phyloP scores from a whole-genome alignment of 2,797 vertebrate genomes.

The Leuciscus waleckii region DNA sequence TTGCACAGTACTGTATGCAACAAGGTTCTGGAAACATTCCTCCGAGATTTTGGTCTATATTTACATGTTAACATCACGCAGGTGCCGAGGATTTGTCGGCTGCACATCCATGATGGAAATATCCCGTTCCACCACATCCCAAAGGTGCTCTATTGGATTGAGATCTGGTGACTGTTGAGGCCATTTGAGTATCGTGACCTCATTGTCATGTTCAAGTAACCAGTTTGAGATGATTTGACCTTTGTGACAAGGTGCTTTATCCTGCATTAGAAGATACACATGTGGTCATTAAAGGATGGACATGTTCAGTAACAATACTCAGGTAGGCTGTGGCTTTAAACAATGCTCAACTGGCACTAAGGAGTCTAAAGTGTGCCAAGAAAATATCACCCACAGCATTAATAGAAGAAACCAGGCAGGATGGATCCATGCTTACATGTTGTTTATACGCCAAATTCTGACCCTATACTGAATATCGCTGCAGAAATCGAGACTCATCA shows the following conservation, averaged over 20 bases:
- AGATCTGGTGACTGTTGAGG: not conserved
- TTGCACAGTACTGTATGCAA: not conserved
- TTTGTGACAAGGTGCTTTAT: not conserved
- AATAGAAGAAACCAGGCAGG: conserved; percentile 21
- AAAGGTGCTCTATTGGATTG: not conserved
- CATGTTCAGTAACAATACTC: not conserved
- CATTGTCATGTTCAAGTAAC: not conserved
- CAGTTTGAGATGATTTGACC: not conserved
- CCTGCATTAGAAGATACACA: not conserved
- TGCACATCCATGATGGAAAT: conserved; percentile 57
- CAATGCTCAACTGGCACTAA: not conserved
- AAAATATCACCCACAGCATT: not conserved
- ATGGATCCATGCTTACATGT: conserved; percentile 49
- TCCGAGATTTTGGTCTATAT: not conserved
- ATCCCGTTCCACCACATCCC: not conserved
- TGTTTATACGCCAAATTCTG: conserved; percentile 54
- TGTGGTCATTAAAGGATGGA: not conserved
- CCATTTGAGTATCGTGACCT: not conserved
- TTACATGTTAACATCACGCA: conserved; percentile 61
- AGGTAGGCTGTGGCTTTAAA: not conserved
- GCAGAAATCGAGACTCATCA: not conserved
- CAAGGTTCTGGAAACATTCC: not conserved
- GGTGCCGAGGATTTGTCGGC: conserved; percentile 68
- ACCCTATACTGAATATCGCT: not conserved
- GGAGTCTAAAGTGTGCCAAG: too few relatives aligned